A percentile compares a stretch with the other conserved stretches of the same genome.
phyloP scores from a whole-genome alignment of 1,140 invertebrate genomes.

The Bombus superbus region DNA sequence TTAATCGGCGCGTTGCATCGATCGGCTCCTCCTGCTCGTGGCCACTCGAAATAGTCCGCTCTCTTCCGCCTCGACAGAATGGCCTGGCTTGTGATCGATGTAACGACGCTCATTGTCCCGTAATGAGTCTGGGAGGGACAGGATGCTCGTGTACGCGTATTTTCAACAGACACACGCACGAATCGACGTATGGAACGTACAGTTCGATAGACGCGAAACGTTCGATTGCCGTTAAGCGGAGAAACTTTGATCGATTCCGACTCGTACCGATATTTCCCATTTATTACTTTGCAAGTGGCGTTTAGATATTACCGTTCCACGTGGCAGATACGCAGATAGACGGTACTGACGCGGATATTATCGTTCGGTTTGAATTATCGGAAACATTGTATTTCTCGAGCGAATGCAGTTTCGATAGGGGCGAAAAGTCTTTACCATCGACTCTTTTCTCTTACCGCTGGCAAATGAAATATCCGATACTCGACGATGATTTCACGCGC shows the following conservation, averaged over 20 bases:
- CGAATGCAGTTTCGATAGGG: no score
- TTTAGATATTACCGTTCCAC: no score
- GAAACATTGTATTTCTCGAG: background rate
- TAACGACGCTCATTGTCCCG: slow-evolving; percentile 78
- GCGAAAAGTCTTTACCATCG: background rate
- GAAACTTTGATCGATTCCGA: background rate
- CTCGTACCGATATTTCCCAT: background rate
- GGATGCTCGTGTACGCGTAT: slow-evolving; percentile 70
- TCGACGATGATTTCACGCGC: no score
- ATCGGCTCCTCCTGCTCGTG: slow-evolving; percentile 3
- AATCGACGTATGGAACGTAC: background rate
- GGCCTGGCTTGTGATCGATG: slow-evolving; percentile 68
- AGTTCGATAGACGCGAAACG: background rate
- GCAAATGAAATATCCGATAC: no score
- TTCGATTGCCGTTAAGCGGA: background rate
- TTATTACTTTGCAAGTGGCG: background rate
- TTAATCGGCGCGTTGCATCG: slow-evolving; percentile 20
- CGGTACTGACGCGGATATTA: no score
- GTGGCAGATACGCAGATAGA: no score
- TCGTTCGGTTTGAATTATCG: background rate
- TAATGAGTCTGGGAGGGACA: slow-evolving; percentile 80
- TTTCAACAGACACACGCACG: background rate
- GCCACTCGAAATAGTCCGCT: slow-evolving; percentile 44
- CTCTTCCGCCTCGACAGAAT: slow-evolving; percentile 61
- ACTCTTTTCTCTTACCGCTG: no score